Base-by-base conservation (phyloP, 1,140 invertebrate species). In the Doryteuthis pealeii region DNA sequence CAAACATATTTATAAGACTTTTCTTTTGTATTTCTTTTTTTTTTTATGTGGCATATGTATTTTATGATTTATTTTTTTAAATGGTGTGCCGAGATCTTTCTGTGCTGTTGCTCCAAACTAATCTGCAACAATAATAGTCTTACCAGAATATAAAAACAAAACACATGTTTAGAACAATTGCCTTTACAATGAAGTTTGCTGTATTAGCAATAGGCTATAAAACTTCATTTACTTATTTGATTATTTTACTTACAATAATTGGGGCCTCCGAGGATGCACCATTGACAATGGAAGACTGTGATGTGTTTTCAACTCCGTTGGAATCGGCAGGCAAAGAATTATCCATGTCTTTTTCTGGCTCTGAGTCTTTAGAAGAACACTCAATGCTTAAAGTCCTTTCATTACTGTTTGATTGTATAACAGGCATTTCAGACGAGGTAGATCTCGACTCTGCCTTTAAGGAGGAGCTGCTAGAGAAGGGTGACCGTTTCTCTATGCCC, bases 401-500 rank as follows among this genome's bases (percentile, higher is more conserved):
- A 22, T 73, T 74, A 67, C 74, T 76, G n/a, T 68, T 66, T 69
- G 65, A 74, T 68, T 73, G 71, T n/a, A 68, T 72, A 30, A 71
- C 74, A n/a, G 79, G 80, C 82, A 82, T 81, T 68, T 33, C 73
- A n/a, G 72, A 67, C 30, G 78, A 76, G 35, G 78, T 77, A 31
- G 81, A 82, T 66, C 77, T 78, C 28, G 74, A 67, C 54, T 82
- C 77, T 40, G 81, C 81, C 31, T 75, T 76, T 65, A 82, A 72
- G 26, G 81, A 82, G 8, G 77, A 80, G n/a, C 76, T 77, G 74
- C 82, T 84, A 43, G 82, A 82, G 72, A 73, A 82, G 2, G 82
- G 82, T 8, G 82, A 84, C 6, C 80, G 73, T 74, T 76, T 80
- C 54, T 80, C 77, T 70, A 80, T 79, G 74, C 75, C 76, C 75